phyloP scores from a whole-genome alignment of 2,888 invertebrate species.

The Drosophila testacea region DNA sequence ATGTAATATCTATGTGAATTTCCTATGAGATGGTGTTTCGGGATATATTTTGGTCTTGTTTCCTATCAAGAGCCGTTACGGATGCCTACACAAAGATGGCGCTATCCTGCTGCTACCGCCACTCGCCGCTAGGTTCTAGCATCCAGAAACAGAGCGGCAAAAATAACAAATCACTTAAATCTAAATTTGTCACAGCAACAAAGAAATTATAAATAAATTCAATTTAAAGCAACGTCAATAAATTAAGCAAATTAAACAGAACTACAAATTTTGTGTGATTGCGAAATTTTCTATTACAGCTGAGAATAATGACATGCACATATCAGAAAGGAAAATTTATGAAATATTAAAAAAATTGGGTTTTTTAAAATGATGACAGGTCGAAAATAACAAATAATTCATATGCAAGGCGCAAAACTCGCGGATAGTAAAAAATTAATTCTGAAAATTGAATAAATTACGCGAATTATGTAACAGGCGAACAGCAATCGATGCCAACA shows the following conservation, averaged over 20 bases:
- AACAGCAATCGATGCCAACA: constrained; percentile 64
- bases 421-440: constrained; percentile 76
- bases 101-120: background rate
- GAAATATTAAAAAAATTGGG: constrained; percentile 11
- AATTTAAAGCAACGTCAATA: constrained; percentile 2
- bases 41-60: no score
- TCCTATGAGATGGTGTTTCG: no score
- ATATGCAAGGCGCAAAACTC: constrained; percentile 55
- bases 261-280: background rate
- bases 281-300: background rate
- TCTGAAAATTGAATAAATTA: constrained; percentile 84
- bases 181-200: constrained; percentile 14
- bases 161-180: background rate
- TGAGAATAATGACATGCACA: background rate
- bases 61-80: background rate
- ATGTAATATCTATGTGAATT: no score
- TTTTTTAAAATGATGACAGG: constrained; percentile 18
- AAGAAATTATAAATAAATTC: constrained; percentile 4
- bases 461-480: constrained; percentile 82
- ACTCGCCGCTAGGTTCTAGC: background rate
- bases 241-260: background rate
- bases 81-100: constrained; percentile 13
- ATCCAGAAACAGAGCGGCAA: no score
- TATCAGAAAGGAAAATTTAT: background rate
- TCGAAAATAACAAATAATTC: constrained; percentile 47